Evolutionary conservation across 2,888 invertebrate species (phyloP).

Genomic region (Callosobruchus maculatus): DNA sequence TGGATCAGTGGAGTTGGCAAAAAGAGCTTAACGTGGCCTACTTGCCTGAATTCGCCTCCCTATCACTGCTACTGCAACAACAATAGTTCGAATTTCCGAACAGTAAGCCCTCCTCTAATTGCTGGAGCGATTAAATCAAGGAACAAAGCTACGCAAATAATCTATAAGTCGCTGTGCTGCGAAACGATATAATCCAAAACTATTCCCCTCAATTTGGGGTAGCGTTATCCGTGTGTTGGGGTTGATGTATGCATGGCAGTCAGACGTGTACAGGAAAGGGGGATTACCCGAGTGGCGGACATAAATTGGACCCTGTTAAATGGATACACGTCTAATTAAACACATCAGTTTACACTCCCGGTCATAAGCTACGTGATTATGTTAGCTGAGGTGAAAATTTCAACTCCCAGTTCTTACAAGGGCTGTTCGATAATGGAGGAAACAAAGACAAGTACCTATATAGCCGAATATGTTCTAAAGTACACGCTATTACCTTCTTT

Average conservation of each 20-base stretch:
- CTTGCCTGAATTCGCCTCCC: no score
- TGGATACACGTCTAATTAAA: not conserved
- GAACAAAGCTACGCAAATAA: not conserved
- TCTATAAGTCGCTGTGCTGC: not conserved
- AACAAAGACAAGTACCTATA: no score
- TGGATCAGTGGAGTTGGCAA: no score
- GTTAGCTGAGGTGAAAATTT: not conserved
- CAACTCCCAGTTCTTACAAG: not conserved
- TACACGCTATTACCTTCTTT: no score
- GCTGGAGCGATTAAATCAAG: not conserved
- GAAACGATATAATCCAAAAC: not conserved
- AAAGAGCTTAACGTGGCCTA: no score
- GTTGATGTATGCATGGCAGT: not conserved
- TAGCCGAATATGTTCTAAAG: no score
- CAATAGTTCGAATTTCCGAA: no score
- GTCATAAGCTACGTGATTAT: not conserved
- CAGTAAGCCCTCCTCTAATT: not conserved
- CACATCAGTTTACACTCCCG: not conserved
- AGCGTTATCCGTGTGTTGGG: not conserved
- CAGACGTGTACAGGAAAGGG: not conserved
- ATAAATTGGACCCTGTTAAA: not conserved
- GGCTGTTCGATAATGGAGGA: no score
- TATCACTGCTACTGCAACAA: no score
- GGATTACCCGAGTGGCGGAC: not conserved
- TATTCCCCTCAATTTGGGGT: not conserved